Evolutionary conservation across 1,140 invertebrate genomes (phyloP), one percentile per base, ranked within the genome.

Genomic region (Mamestra configurata): DNA sequence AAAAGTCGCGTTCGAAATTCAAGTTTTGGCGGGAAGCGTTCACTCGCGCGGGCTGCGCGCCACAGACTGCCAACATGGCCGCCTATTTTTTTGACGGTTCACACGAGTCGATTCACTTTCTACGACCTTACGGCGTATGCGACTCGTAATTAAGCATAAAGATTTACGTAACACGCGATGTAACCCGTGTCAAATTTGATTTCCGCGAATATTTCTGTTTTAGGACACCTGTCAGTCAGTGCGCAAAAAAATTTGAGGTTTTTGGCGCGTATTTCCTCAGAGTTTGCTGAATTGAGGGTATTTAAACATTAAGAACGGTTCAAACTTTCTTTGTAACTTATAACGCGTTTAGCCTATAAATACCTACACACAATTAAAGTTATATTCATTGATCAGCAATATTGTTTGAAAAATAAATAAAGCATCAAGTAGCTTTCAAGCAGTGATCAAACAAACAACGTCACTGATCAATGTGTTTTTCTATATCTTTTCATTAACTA

Each of bases 51-150:
- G 80, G 82, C 90, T 81, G 90, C 90, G 90, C 90, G 86, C 90
- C 88, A 90, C 86, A 90, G 91, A 94, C 93, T 94, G 91, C 83
- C 90, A 93, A 93, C 88, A 94, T 92, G 92, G 92, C 89, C 89
- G 88, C 83, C 68, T 80, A 64, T 90, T 92, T 93, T 94, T 94
- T 93, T 92, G 93, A 93, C 90, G 89, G 90, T 93, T 94, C 93
- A 94, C 93, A 93, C 92, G 87, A 93, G 92, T 86, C 93, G 88
- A 93, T 93, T 94, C 93, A 94, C 93, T 94, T 94, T 94, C 93
- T 94, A 94, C 93, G 93, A 93, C 93, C 92, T 93, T 93, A 93
- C 88, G 89, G 89, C 92, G 88, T 93, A 90, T 93, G 89, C 89
- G 89, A 90, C 87, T 90, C 88, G 87, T 92, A 94, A 94, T 94